Evolutionary conservation across 2,113 vertebrate genomes (phyloP).

Genomic region (Chamaea fasciata): DNA sequence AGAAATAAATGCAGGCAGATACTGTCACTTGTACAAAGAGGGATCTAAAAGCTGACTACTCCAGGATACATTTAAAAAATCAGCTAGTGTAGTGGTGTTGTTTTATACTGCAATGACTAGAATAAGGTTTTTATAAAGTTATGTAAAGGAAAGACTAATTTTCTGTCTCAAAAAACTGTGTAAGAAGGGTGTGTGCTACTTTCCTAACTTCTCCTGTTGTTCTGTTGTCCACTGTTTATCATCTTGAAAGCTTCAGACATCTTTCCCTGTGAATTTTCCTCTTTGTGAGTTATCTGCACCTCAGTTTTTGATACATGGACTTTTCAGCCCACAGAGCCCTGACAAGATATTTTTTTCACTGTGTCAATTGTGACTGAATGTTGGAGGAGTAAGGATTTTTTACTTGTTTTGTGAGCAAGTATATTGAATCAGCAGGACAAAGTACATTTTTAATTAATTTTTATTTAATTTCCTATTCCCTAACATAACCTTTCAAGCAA

Average conservation of each 20-base stretch:
- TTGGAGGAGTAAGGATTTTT: background rate
- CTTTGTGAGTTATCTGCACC: background rate
- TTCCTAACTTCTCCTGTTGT: accelerated
- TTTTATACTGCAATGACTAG: background rate
- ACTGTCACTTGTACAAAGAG: background rate
- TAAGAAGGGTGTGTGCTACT: background rate
- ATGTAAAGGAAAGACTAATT: background rate
- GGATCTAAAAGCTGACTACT: background rate
- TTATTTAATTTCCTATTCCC: background rate
- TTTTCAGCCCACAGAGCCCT: background rate
- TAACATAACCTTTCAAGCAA: background rate
- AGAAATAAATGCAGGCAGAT: background rate
- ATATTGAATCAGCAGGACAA: background rate
- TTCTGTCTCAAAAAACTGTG: background rate
- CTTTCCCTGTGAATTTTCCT: background rate
- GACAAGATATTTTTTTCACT: background rate
- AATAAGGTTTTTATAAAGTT: background rate
- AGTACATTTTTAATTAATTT: background rate
- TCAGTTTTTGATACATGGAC: background rate
- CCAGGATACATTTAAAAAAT: background rate
- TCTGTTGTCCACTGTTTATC: background rate
- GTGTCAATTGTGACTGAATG: background rate
- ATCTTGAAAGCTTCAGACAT: background rate
- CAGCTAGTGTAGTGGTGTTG: background rate
- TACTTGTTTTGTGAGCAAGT: background rate